These are phyloP conservation scores for Diabrotica balteata DNA, from an alignment of 2,888 invertebrate species.

Conservation along the genomic window DNA sequence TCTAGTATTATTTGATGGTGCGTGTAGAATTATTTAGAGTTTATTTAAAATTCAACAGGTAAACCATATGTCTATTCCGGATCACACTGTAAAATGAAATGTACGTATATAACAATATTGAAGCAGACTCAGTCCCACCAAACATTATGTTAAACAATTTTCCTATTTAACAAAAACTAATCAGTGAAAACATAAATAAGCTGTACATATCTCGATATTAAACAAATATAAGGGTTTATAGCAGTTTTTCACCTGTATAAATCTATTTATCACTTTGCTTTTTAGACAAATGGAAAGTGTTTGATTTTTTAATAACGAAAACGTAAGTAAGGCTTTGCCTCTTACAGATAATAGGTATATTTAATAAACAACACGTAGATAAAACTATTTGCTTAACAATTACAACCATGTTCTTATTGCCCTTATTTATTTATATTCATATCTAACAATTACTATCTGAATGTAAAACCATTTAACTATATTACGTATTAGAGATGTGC, in stretches of 20 bases:
- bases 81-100: constrained; percentile 25
- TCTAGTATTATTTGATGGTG: no score
- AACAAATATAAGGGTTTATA: constrained; percentile 41
- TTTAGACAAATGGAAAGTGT: constrained; percentile 51
- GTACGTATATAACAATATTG: constrained; percentile 44
- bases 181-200: constrained; percentile 40
- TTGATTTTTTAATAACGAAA: constrained; percentile 41
- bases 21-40: neutral
- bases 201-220: constrained; percentile 46
- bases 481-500: no score
- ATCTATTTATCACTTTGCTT: constrained; percentile 57
- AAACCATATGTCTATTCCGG: neutral
- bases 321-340: constrained; percentile 21
- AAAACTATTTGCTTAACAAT: constrained; percentile 37
- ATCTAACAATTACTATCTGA: constrained; percentile 3
- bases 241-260: constrained; percentile 54
- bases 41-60: neutral
- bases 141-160: constrained; percentile 38
- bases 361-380: constrained; percentile 37
- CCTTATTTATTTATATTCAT: constrained; percentile 23
- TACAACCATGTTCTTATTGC: constrained; percentile 43
- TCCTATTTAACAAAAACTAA: constrained; percentile 22
- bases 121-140: constrained; percentile 50
- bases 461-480: no score
- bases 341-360: constrained; percentile 28